phyloP scores from a whole-genome alignment of 2,797 vertebrate genomes.

The Pipistrellus pygmaeus region DNA sequence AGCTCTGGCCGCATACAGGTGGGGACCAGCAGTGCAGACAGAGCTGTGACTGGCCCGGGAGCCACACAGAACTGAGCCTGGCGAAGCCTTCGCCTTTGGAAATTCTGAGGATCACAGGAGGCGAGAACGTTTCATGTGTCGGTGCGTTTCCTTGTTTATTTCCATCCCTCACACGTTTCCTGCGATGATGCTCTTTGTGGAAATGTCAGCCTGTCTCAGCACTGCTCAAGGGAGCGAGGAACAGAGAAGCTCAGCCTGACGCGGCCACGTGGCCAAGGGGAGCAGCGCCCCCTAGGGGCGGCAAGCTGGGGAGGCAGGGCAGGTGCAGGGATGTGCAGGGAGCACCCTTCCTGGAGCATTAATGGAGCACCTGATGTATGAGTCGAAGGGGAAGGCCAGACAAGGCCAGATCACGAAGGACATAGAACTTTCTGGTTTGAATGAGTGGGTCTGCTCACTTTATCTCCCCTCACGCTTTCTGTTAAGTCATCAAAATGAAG shows the following conservation, averaged over 20 bases:
- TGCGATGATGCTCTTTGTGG: background rate
- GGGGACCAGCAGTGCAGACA: rapidly evolving
- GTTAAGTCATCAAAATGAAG: slow-evolving; percentile 50
- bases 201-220: slow-evolving; percentile 48
- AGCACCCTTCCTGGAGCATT: background rate
- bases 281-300: background rate
- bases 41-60: background rate
- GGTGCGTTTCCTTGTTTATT: background rate
- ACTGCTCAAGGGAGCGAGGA: background rate
- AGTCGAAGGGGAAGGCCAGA: background rate
- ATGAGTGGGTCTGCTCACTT: background rate
- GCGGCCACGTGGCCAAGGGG: background rate
- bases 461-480: background rate
- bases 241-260: background rate
- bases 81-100: too few relatives aligned
- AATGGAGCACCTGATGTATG: background rate
- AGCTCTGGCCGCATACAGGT: too few relatives aligned
- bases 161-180: background rate
- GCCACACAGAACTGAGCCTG: too few relatives aligned
- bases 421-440: background rate
- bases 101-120: background rate
- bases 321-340: too few relatives aligned
- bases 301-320: too few relatives aligned
- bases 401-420: background rate
- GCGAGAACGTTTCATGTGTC: background rate